These are phyloP conservation scores for Dyspetes luteomarginatus DNA, from an alignment of 2,888 invertebrate species.

Conservation along the genomic window DNA sequence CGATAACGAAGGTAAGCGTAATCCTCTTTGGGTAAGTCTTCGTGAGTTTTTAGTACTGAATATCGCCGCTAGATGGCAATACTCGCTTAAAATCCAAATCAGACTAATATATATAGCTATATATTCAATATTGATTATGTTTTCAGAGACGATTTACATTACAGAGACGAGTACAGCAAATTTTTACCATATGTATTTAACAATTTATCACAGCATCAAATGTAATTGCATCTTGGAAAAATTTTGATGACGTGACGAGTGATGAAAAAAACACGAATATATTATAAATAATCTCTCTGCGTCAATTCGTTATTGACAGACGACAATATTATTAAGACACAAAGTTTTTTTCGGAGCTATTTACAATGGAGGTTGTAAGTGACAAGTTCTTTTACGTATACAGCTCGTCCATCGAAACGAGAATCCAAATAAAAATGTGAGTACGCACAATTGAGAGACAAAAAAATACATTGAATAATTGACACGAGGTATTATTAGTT, in stretches of 20 bases:
- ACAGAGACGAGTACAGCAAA: no score
- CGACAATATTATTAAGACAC: not conserved
- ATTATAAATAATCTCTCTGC: not conserved
- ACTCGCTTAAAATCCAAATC: no score
- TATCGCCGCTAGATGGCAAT: no score
- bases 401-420: conserved; percentile 94
- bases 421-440: conserved; percentile 97
- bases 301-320: not conserved
- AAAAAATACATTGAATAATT: not conserved
- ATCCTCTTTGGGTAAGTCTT: no score
- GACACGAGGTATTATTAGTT: no score
- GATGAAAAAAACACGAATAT: not conserved
- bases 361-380: conserved; percentile 88
- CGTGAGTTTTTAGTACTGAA: no score
- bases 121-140: no score
- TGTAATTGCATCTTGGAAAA: not conserved
- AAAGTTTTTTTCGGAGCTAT: not conserved
- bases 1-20: no score
- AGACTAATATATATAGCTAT: no score
- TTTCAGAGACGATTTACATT: no score
- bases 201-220: not conserved
- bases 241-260: not conserved
- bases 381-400: conserved; percentile 94
- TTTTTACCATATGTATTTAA: not conserved
- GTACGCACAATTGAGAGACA: conserved; percentile 79